phyloP scores from a whole-genome alignment of 2,888 invertebrate species.

The Hedya salicella region DNA sequence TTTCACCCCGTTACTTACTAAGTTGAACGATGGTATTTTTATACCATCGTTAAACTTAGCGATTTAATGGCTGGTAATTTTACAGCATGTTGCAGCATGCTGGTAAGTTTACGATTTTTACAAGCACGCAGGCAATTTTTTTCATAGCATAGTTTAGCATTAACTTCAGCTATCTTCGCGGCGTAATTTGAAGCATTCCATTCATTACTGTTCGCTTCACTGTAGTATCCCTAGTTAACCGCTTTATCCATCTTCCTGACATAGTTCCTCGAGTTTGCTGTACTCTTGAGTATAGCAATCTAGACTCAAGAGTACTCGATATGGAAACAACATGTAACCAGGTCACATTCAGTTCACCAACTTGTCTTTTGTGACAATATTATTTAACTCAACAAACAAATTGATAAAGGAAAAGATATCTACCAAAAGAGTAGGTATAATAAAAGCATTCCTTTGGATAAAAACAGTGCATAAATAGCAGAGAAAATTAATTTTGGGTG shows the following conservation, averaged over 20 bases:
- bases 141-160: slow-evolving; percentile 19
- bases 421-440: neutral
- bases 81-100: too few species aligned
- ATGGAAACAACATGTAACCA: slow-evolving; percentile 35
- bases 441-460: neutral
- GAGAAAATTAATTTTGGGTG: neutral
- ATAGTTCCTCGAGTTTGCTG: slow-evolving; percentile 35
- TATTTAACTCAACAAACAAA: slow-evolving; percentile 1
- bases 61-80: neutral
- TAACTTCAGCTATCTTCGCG: slow-evolving; percentile 20
- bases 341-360: slow-evolving; percentile 28
- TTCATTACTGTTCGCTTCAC: slow-evolving; percentile 38
- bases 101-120: slow-evolving; percentile 26
- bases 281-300: slow-evolving; percentile 22
- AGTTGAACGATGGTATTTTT: too few species aligned
- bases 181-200: slow-evolving; percentile 32
- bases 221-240: slow-evolving; percentile 38
- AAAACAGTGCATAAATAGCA: neutral
- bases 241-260: slow-evolving; percentile 39
- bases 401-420: neutral
- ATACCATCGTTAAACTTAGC: neutral
- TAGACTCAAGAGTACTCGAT: too few species aligned
- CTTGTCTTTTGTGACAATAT: slow-evolving; percentile 23
- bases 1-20: too few species aligned
- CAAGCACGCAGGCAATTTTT: slow-evolving; percentile 9